A percentile compares a stretch with the other conserved stretches of the same genome.
Conservation (phyloP, 2,888 invertebrate genomes). For the Synanthedon tipuliformis region DNA sequence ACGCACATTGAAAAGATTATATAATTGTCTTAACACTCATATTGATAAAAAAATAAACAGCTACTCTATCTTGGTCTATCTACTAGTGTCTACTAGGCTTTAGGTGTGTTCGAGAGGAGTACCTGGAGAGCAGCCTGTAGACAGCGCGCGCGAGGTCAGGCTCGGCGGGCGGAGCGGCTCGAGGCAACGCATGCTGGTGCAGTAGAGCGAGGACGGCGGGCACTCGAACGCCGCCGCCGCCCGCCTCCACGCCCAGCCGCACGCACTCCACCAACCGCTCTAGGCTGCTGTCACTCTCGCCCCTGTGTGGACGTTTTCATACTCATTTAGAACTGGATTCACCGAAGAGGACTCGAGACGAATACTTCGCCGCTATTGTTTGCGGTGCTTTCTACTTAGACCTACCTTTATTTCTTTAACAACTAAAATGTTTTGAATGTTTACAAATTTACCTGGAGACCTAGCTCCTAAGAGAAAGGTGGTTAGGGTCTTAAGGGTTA, state of each 20-base stretch:
- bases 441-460: too few species aligned
- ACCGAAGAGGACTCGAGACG: neutral
- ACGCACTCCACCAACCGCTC: slow-evolving; percentile 62
- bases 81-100: neutral
- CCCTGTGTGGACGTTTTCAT: slow-evolving; percentile 13
- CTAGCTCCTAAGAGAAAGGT: too few species aligned
- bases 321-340: too few species aligned
- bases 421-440: too few species aligned
- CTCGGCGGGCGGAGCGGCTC: slow-evolving; percentile 34
- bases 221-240: slow-evolving; percentile 55
- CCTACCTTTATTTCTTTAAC: too few species aligned
- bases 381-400: too few species aligned
- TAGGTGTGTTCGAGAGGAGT: neutral
- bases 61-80: too few species aligned
- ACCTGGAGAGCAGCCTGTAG: slow-evolving; percentile 49
- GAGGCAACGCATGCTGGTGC: slow-evolving; percentile 47
- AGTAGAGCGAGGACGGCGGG: slow-evolving; percentile 41
- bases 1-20: too few species aligned
- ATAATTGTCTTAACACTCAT: too few species aligned
- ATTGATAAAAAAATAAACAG: too few species aligned
- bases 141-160: slow-evolving; percentile 50
- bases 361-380: too few species aligned
- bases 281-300: slow-evolving; percentile 69
- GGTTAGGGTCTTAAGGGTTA: too few species aligned
- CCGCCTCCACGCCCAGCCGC: slow-evolving; percentile 60